Evolutionary conservation across 1,140 invertebrate species (phyloP).

Genomic region (Drosophila subobscura): DNA sequence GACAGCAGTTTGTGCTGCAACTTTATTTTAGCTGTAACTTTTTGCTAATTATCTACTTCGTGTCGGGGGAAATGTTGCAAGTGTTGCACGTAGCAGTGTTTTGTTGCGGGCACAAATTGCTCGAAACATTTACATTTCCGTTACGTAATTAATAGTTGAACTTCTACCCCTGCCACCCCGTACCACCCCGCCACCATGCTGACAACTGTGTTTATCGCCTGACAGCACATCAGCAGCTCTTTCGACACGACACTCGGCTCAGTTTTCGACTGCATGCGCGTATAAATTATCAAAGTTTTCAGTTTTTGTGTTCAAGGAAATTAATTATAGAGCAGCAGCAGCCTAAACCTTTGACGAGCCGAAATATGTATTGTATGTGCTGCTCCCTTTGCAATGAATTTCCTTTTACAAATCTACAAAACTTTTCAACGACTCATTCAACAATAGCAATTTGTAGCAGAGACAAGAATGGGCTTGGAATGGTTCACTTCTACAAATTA

Average conservation of each 20-base stretch:
- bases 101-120: conserved; percentile 51
- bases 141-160: conserved; percentile 61
- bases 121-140: conserved; percentile 69
- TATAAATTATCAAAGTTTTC: conserved; percentile 43
- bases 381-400: not conserved
- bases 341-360: conserved; percentile 9
- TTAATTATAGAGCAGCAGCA: conserved; percentile 35
- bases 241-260: too few species aligned
- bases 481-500: not conserved
- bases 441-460: conserved; percentile 5
- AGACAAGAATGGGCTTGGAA: not conserved
- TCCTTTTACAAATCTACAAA: conserved; percentile 10
- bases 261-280: conserved; percentile 6
- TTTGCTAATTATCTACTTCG: conserved; percentile 58
- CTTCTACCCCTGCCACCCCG: not conserved
- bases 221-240: conserved; percentile 22
- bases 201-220: conserved; percentile 35
- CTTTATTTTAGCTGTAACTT: conserved; percentile 41
- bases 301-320: conserved; percentile 33
- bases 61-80: conserved; percentile 18
- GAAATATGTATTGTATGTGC: not conserved
- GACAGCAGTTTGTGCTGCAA: conserved; percentile 31
- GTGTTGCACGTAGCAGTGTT: conserved; percentile 28
- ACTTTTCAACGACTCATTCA: conserved; percentile 16
- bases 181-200: not conserved